phyloP scores from a whole-genome alignment of 2,888 invertebrate species.

The Odontocerum albicorne region DNA sequence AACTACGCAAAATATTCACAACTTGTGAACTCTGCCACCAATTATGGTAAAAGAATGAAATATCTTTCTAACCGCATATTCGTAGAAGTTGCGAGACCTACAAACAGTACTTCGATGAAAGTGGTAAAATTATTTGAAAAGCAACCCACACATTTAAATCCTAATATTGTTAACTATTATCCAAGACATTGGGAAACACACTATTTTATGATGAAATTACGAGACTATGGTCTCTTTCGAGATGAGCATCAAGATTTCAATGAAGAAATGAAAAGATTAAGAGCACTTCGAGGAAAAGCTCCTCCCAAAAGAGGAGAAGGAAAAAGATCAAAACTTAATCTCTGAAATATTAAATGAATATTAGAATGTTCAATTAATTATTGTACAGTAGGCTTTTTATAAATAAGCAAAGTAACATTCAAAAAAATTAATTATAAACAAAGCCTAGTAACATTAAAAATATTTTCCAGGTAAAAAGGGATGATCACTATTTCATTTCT shows the following conservation, averaged over 20 bases:
- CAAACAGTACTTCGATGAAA: slow-evolving; percentile 76
- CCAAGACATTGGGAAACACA: slow-evolving; percentile 81
- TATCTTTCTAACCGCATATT: slow-evolving; percentile 85
- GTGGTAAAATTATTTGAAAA: slow-evolving; percentile 77
- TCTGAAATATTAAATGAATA: no score
- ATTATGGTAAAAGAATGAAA: slow-evolving; percentile 84
- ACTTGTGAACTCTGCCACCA: slow-evolving; percentile 69
- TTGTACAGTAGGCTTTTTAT: background rate
- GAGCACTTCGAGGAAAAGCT: slow-evolving; percentile 76
- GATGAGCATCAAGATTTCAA: slow-evolving; percentile 90
- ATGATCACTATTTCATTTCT: no score
- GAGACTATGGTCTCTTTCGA: slow-evolving; percentile 78
- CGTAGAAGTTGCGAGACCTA: slow-evolving; percentile 80
- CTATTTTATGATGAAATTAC: slow-evolving; percentile 68
- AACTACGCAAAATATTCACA: slow-evolving; percentile 73
- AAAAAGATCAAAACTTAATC: slow-evolving; percentile 39
- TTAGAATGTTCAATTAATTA: no score
- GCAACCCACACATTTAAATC: slow-evolving; percentile 72
- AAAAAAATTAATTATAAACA: no score
- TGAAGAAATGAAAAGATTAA: slow-evolving; percentile 80
- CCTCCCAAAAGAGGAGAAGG: slow-evolving; percentile 57
- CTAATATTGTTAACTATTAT: slow-evolving; percentile 79
- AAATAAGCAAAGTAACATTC: background rate
- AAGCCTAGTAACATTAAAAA: no score
- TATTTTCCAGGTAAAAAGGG: no score